These are phyloP conservation scores for Novumbra hubbsi DNA, from an alignment of 2,797 vertebrate genomes.

Conservation along the genomic window DNA sequence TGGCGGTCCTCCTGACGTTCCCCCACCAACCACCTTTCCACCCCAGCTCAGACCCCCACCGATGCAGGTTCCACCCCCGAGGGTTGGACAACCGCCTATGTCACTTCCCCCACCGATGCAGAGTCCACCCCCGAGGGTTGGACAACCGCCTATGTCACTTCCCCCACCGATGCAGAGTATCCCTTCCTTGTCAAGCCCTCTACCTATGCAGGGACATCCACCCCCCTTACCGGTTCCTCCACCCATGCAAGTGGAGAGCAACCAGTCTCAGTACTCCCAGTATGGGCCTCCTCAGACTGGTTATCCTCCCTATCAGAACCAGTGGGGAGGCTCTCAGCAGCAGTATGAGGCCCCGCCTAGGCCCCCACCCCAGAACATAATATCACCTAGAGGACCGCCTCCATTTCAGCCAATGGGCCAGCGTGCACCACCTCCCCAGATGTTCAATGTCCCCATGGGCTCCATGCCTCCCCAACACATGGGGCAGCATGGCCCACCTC, in stretches of 20 bases:
- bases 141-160: constrained; percentile 65
- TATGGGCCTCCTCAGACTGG: constrained; percentile 60
- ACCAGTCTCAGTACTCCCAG: constrained; percentile 63
- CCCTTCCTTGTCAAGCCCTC: constrained; percentile 65
- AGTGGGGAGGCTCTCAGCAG: constrained; percentile 73
- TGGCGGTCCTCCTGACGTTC: constrained; percentile 62
- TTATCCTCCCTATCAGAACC: constrained; percentile 75
- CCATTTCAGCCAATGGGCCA: constrained; percentile 69
- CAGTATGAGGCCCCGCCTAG: constrained; percentile 49
- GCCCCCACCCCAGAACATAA: constrained; percentile 64
- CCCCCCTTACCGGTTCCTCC: constrained; percentile 62
- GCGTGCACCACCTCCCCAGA: constrained; percentile 80
- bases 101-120: constrained; percentile 67
- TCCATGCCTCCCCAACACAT: constrained; percentile 72
- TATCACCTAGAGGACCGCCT: constrained; percentile 71
- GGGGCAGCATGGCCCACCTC: constrained; percentile 74
- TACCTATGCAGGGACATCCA: constrained; percentile 60
- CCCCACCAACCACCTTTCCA: constrained; percentile 59
- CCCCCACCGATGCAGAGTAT: constrained; percentile 66
- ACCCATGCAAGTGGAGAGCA: constrained; percentile 63
- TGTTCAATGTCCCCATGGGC: constrained; percentile 75
- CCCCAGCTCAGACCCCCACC: constrained; percentile 46
- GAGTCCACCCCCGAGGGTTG: constrained; percentile 62
- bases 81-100: constrained; percentile 66
- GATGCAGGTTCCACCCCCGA: constrained; percentile 63